Conservation (phyloP, 2,797 vertebrate genomes). For the Syngnathus rostellatus region DNA sequence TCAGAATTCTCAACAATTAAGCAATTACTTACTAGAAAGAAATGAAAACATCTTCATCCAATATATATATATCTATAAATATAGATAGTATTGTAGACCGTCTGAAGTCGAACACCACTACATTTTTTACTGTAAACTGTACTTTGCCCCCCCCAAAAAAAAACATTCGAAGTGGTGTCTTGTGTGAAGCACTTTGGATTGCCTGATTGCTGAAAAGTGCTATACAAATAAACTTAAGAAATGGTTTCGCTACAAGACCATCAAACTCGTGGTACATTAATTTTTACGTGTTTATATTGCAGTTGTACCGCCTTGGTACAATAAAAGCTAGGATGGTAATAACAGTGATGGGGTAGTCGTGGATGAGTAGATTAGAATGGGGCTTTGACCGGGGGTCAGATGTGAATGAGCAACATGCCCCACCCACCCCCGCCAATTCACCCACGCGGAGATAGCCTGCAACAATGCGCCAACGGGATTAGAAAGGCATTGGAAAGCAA, state of each 20-base stretch:
- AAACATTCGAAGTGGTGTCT: not conserved
- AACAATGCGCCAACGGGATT: not conserved
- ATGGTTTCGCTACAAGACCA: not conserved
- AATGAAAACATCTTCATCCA: too few relatives aligned
- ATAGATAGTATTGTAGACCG: not conserved
- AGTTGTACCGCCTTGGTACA: not conserved
- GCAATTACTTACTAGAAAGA: too few relatives aligned
- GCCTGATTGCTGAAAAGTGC: too few relatives aligned
- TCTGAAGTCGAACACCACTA: not conserved
- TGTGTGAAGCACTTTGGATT: too few relatives aligned
- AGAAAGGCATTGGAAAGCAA: not conserved
- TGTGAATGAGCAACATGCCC: not conserved
- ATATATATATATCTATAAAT: not conserved
- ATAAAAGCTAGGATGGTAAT: not conserved
- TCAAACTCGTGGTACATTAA: not conserved
- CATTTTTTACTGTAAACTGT: not conserved
- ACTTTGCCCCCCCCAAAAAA: not conserved
- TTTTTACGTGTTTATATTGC: not conserved
- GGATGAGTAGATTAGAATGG: not conserved
- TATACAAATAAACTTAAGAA: not conserved
- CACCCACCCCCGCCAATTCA: not conserved
- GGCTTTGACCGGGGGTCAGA: not conserved
- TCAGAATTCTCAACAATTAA: not conserved
- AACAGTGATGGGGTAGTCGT: not conserved
- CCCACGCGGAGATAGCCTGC: not conserved